Conservation (phyloP, 2,888 invertebrate species). For the Nudaria mundana region DNA sequence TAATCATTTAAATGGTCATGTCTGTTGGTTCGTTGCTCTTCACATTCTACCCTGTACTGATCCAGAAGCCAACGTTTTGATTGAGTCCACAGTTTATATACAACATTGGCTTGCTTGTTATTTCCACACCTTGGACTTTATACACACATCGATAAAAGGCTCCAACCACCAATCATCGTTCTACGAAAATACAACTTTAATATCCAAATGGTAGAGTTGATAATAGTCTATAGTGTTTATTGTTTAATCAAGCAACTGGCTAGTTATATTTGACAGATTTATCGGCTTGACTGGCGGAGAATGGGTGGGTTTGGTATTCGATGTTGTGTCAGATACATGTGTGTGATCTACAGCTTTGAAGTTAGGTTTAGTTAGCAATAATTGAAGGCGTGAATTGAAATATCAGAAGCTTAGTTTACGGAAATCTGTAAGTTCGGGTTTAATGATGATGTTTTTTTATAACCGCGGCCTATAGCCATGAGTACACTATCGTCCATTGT, state of each 20-base stretch:
- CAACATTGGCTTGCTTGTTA: slow-evolving; percentile 41
- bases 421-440: background rate
- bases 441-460: background rate
- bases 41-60: slow-evolving; percentile 19
- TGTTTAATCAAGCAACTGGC: slow-evolving; percentile 40
- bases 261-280: slow-evolving; percentile 43
- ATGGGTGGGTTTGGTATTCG: slow-evolving; percentile 25
- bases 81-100: slow-evolving; percentile 39
- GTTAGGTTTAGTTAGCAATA: slow-evolving; percentile 3
- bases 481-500: too few relatives aligned
- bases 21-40: slow-evolving; percentile 12
- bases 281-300: slow-evolving; percentile 34
- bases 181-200: slow-evolving; percentile 8
- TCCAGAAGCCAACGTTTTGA: slow-evolving; percentile 38
- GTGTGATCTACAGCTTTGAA: slow-evolving; percentile 16
- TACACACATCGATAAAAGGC: slow-evolving; percentile 7
- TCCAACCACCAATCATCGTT: slow-evolving; percentile 3
- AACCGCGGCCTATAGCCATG: background rate
- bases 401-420: background rate
- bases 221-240: slow-evolving; percentile 2
- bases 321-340: slow-evolving; percentile 23
- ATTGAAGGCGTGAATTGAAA: slow-evolving; percentile 1
- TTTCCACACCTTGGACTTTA: slow-evolving; percentile 40
- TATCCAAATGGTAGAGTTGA: background rate
- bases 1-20: background rate